phyloP scores from a whole-genome alignment of 1,140 invertebrate genomes.

The Penaeus indicus region DNA sequence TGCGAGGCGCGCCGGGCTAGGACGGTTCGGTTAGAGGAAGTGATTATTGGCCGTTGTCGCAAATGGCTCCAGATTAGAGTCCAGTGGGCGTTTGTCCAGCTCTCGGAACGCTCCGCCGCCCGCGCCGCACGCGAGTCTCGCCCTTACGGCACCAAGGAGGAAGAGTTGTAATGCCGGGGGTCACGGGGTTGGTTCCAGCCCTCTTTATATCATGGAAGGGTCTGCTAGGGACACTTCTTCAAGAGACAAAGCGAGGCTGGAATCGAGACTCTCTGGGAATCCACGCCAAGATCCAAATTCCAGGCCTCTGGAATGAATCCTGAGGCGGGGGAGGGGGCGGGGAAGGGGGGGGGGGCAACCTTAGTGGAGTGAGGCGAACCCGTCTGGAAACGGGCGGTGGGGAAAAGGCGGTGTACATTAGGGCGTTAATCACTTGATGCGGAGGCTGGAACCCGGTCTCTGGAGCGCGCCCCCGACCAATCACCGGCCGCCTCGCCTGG shows the following conservation, averaged over 20 bases:
- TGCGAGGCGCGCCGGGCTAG: slow-evolving; percentile 59
- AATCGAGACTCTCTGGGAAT: slow-evolving; percentile 64
- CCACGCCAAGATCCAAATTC: slow-evolving; percentile 62
- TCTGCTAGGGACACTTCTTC: slow-evolving; percentile 63
- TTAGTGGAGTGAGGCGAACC: slow-evolving; percentile 60
- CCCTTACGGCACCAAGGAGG: slow-evolving; percentile 35
- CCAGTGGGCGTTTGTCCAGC: slow-evolving; percentile 63
- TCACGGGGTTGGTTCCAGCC: slow-evolving; percentile 55
- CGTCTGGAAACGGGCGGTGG: slow-evolving; percentile 56
- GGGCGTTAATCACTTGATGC: slow-evolving; percentile 60
- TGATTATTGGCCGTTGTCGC: slow-evolving; percentile 64
- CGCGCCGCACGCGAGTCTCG: slow-evolving; percentile 47
- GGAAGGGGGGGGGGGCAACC: slow-evolving; percentile 31
- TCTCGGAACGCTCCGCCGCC: slow-evolving; percentile 48
- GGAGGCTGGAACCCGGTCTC: slow-evolving; percentile 55
- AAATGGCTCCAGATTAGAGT: slow-evolving; percentile 64
- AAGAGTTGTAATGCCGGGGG: slow-evolving; percentile 60
- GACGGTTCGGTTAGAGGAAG: slow-evolving; percentile 64
- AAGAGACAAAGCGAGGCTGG: slow-evolving; percentile 63
- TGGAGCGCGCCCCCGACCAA: slow-evolving; percentile 45
- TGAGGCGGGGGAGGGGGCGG: slow-evolving; percentile 15
- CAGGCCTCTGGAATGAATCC: slow-evolving; percentile 51
- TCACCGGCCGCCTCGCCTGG: slow-evolving; percentile 52
- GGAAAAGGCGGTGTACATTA: slow-evolving; percentile 62
- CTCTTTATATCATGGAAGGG: slow-evolving; percentile 64